Conservation (phyloP, 2,888 invertebrate genomes). For the Trichogramma evanescens region DNA sequence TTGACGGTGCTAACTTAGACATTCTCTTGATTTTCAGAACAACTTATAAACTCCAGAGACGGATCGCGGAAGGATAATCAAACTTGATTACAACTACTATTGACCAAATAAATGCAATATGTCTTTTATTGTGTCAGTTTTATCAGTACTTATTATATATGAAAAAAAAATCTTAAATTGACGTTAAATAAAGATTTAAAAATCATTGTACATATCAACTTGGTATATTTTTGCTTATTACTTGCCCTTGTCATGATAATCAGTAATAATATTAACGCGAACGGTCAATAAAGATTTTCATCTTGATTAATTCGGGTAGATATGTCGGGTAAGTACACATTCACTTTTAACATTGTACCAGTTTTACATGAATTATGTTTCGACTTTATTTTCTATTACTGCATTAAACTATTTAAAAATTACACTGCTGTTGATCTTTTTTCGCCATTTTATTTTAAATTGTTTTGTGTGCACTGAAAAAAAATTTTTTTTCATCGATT, state of each 20-base stretch:
- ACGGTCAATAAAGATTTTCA: neutral
- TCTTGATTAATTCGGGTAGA: conserved; percentile 13
- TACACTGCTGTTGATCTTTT: too few relatives aligned
- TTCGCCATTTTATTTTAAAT: too few relatives aligned
- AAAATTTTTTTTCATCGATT: too few relatives aligned
- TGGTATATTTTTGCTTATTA: conserved; percentile 21
- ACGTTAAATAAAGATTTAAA: conserved; percentile 21
- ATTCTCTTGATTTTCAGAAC: conserved; percentile 38
- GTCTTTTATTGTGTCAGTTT: conserved; percentile 23
- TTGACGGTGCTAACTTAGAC: conserved; percentile 26
- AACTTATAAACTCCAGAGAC: conserved; percentile 38
- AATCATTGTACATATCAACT: conserved; percentile 24
- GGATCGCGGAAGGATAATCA: conserved; percentile 35
- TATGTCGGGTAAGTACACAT: conserved; percentile 22
- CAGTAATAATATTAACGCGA: neutral
- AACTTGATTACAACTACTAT: conserved; percentile 29
- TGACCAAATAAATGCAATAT: conserved; percentile 24
- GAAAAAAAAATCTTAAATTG: conserved; percentile 12
- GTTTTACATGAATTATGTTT: neutral
- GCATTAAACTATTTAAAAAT: neutral
- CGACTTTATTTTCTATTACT: neutral
- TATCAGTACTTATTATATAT: conserved; percentile 20
- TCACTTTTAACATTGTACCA: conserved; percentile 10
- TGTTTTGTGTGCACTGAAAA: too few relatives aligned
- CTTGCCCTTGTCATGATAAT: conserved; percentile 9